Base-by-base conservation (phyloP, 2,113 vertebrate genomes). In the Porphyrio hochstetteri region DNA sequence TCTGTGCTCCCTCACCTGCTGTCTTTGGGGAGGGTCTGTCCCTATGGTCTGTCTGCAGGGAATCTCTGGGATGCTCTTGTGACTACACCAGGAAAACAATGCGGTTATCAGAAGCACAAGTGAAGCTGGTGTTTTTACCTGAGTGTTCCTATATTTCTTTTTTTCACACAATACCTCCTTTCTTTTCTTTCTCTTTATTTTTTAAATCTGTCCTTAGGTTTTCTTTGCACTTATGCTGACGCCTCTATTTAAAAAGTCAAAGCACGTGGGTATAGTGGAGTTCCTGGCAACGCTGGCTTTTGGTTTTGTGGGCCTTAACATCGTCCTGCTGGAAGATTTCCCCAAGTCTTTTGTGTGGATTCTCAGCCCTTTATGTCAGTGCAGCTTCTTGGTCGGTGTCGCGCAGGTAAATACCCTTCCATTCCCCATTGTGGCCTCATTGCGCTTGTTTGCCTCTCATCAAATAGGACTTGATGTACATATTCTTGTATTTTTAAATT, bases 161-260 rank as follows among this genome's bases (percentile, higher is more conserved):
- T 59, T 28, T 59, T 19, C 25, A 17, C 36, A 3, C 5, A 53
- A 2, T 25, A 3, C 13, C 23, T 35, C 44, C 6, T 36, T 44
- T 21, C 76, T 92, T 88, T 95, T 7, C 7, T 56, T 56, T 29
- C 78, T 44, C 15, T 78, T 93, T 89, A 93, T 8, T 7, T 53
- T 53, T 25, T 28, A 53, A 20, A 28, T 83, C 44, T 86, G 60
- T 76, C 21, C 92, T 7, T 93, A 99, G 99, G 98, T 99, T 81
- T 99, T 99, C 92, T 99, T 99, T 97, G 99, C 99, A 38, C 99
- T 99, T 96, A 98, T 99, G 99, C 95, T 99, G 97, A 99, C 99
- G 0, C 99, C 99, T 25, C 96, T 99, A 21, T 99, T 99, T 86
- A 99, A 99, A 97, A 99, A 99, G 96, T 99, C 99, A 4, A 99